phyloP scores from a whole-genome alignment of 2,797 vertebrate genomes.

The Peromyscus melanophrys region DNA sequence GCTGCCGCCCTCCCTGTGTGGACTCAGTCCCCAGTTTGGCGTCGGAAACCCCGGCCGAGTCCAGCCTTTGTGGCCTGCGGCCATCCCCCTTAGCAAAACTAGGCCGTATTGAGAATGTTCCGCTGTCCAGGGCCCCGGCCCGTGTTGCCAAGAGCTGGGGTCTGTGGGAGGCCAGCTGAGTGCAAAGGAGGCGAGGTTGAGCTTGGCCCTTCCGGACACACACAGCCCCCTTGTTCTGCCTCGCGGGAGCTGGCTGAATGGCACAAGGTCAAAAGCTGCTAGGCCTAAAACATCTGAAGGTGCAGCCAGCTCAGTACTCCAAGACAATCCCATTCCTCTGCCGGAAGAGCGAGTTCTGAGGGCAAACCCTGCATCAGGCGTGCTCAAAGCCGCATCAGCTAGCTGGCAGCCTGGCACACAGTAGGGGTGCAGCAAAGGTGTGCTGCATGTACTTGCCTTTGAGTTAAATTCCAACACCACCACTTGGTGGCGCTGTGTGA shows the following conservation, averaged over 20 bases:
- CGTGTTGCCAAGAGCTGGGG: constrained; percentile 64
- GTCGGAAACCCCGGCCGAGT: not conserved
- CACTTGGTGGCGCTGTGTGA: not conserved
- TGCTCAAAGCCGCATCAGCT: not conserved
- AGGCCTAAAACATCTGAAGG: not conserved
- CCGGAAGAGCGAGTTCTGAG: not conserved
- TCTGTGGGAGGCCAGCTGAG: constrained; percentile 58
- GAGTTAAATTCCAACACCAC: not conserved
- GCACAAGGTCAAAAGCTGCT: constrained; percentile 74
- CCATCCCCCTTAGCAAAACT: constrained; percentile 56
- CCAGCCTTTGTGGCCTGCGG: constrained; percentile 64
- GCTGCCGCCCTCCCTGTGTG: not conserved
- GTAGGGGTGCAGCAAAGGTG: accelerated
- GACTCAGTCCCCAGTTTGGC: constrained; percentile 71
- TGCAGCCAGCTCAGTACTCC: not conserved
- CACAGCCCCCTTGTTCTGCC: constrained; percentile 75
- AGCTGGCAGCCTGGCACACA: not conserved
- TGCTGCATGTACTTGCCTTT: not conserved
- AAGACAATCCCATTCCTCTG: not conserved
- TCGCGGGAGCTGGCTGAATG: constrained; percentile 13
- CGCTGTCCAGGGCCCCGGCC: constrained; percentile 16
- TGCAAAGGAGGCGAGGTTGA: constrained; percentile 69
- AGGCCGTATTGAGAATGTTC: constrained; percentile 74
- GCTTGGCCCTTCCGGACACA: constrained; percentile 63
- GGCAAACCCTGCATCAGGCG: not conserved